A percentile compares a stretch with the other conserved stretches of the same genome.
phyloP scores from a whole-genome alignment of 2,113 vertebrate genomes.

The Neomonachus schauinslandi region DNA sequence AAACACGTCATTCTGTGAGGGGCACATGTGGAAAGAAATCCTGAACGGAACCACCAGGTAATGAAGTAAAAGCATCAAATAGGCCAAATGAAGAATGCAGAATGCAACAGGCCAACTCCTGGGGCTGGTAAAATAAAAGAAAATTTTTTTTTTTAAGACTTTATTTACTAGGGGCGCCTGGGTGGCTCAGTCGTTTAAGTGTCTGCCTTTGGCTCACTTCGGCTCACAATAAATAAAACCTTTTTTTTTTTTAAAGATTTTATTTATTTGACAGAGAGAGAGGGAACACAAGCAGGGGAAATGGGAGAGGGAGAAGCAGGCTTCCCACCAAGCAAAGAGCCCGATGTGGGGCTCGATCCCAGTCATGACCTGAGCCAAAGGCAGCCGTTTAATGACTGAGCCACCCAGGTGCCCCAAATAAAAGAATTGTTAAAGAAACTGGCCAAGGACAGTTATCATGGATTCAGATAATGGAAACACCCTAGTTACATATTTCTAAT shows the following conservation, averaged over 20 bases:
- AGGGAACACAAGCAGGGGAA: no score
- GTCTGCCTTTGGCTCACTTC: no score
- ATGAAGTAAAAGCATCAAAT: background rate
- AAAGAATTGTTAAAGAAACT: background rate
- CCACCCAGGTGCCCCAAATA: background rate
- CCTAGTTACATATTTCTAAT: background rate
- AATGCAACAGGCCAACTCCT: background rate
- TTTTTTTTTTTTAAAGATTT: no score
- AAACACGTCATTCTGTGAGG: background rate
- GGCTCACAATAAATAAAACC: no score
- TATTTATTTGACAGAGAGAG: no score
- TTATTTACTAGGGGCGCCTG: no score
- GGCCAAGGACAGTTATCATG: background rate
- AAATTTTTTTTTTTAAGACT: background rate
- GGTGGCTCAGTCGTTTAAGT: no score
- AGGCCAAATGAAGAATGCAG: background rate
- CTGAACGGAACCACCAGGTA: background rate
- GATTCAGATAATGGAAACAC: slow-evolving; percentile 15
- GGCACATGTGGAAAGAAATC: background rate
- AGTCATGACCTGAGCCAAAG: no score
- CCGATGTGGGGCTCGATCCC: no score
- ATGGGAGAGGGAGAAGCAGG: no score
- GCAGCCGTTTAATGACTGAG: no score
- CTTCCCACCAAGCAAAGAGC: no score
- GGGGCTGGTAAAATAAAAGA: background rate